Evolutionary conservation across 2,888 invertebrate species (phyloP), one percentile per base, ranked within the genome.

Genomic region (Lepidocyrtoides sp.): DNA sequence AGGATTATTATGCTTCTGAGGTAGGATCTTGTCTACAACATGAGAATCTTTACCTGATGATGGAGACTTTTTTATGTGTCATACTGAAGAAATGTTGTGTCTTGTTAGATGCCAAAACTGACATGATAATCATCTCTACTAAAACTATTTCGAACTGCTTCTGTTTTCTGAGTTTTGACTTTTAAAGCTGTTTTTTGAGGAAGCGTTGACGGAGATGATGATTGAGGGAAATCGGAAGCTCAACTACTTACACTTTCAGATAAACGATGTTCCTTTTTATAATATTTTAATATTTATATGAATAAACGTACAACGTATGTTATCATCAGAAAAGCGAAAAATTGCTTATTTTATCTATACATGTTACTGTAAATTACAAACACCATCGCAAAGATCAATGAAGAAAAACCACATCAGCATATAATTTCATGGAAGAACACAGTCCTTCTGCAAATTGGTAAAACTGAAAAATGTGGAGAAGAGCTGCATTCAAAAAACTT

Each of bases 41-140:
- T 12, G 48, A 48, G 4, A 14, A 48, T 20, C 60, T 60, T 60
- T 20, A 17, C 20, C 20, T 20, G n/a, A 7, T 17, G 12, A 51
- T 14, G 3, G 23, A 14, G 77, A 75, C 1, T 77, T 32, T n/a
- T 51, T 77, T 4, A 10, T 69, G 69, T 41, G 17, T n/a, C n/a
- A n/a, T n/a, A n/a, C 32, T 10, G 77, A 79, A 54, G 79, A 79
- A 79, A 54, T n/a, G 36, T 63, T 20, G 77, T 77, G 75, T 72
- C 86, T 86, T 86, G 77, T 86, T 75, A 75, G 77, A 86, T 77
- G 86, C 86, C 86, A 86, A 41, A 66, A 66, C 8, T 87, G 88
- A 81, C 82, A 81, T 36, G 82, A 81, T 82, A 81, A 81, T 88
- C 79, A 82, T 82, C 69, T 69, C 4, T 12, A 23, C 72, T n/a